Conservation (phyloP, 2,113 vertebrate genomes). For the Oreotrochilus melanogaster region DNA sequence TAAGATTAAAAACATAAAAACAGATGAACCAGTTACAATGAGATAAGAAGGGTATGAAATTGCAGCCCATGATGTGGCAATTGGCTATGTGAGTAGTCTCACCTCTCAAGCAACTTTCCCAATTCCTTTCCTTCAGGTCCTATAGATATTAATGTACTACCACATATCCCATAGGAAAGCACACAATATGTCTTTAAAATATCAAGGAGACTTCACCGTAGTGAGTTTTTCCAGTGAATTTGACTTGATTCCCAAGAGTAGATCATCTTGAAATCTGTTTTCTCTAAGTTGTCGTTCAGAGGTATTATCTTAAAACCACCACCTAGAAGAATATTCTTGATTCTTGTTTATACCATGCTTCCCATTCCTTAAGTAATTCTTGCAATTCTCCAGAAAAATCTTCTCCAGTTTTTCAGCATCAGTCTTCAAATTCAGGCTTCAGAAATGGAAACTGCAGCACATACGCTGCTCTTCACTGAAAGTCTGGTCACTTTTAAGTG, state of each 20-base stretch:
- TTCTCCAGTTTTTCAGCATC: background rate
- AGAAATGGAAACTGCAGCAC: background rate
- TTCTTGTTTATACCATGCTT: background rate
- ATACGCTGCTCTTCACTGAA: background rate
- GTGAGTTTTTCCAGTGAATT: background rate
- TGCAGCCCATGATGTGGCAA: background rate
- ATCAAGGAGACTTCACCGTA: background rate
- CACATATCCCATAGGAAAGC: background rate
- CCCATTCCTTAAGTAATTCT: background rate
- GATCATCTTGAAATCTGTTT: background rate
- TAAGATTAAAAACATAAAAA: background rate
- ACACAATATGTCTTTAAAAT: background rate
- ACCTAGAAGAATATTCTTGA: background rate
- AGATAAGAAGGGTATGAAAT: background rate
- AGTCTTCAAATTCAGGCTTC: background rate
- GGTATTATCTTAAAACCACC: background rate
- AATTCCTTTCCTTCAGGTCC: background rate
- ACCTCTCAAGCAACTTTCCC: background rate
- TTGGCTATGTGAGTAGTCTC: background rate
- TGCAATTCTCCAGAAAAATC: background rate
- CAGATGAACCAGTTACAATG: background rate
- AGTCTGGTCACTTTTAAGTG: background rate
- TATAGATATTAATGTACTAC: background rate
- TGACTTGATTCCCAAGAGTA: background rate
- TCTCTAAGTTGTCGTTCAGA: background rate